Evolutionary conservation across 2,797 vertebrate genomes (phyloP), one percentile per base, ranked within the genome.

Genomic region (Pterois miles): DNA sequence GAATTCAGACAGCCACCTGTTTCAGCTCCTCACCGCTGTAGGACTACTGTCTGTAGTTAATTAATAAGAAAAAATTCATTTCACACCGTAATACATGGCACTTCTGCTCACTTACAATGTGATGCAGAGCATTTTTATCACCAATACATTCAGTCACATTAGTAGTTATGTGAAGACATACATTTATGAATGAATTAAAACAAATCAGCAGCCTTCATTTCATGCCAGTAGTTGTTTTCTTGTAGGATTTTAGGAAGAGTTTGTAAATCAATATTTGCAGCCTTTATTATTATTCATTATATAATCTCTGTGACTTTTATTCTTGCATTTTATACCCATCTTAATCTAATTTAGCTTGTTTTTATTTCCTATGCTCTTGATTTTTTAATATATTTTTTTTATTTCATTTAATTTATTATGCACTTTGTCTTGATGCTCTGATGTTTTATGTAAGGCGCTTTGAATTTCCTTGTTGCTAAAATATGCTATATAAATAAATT

Each of bases 1-100:
- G 52, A 9, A 10, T 36, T 78, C 64, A 63, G 74, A 81, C 80
- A 80, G 53, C 34, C 63, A 53, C 59, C 77, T 68, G 70, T 43
- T 78, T 63, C 46, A 60, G 36, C 36, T 63, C 9, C 33, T 65
- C n/a, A 36, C 5, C 7, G 8, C 22, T 40, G 34, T 2, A 50
- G 48, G 22, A 0, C 0, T 46, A 9, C 43, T 0, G 1, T 46
- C 43, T 46, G 18, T 46, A 46, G 9, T 33, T 64, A 3, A 13
- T 31, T 18, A n/a, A 18, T 20, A 31, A 40, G 5, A 74, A 23
- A 18, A 66, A 52, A 50, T 2, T 27, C 8, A 2, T 27, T 33
- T 54, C 6, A 65, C 25, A 6, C 25, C 11, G 18, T 27, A 20
- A 71, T 52, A 22, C 38, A 70, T 46, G 10, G 4, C 18, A 62